Evolutionary conservation across 1,140 invertebrate species (phyloP), one percentile per base, ranked within the genome.

Genomic region (Micrasema longulum): DNA sequence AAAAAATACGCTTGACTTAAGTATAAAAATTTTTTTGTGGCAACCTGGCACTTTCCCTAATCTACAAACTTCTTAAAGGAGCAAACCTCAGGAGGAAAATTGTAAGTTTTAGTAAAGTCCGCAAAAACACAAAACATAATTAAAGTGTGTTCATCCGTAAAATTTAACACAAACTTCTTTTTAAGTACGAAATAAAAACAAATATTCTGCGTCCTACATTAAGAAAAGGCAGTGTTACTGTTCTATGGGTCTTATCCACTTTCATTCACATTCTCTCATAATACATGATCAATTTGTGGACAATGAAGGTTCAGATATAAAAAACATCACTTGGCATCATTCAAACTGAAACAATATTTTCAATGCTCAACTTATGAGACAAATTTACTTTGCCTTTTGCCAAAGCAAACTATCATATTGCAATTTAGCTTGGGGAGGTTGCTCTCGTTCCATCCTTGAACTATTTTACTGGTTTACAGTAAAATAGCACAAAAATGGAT

Each of bases 91-190:
- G 7, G 22, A 23, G 48, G 22, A 53, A 53, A 52, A 22, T 20
- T 12, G 20, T 22, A 22, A 12, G 50, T 53, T 1, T 22, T n/a
- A n/a, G 43, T 35, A 43, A 22, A 20, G 35, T 11, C 22, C 16
- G n/a, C n/a, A n/a, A n/a, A n/a, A n/a, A n/a, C n/a, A n/a, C n/a
- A n/a, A 35, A 66, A 66, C 43, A 66, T 31, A 66, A 66, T 66
- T 66, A 66, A 26, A 26, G 63, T 48, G 41, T 31, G 63, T 14
- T 48, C 43, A 45, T 35, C 47, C 63, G 50, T 66, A 66, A 66
- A 66, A 66, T 48, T 31, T 16, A 48, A 26, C 23, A 23, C 14
- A 50, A 36, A 66, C 16, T 50, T 66, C 23, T 66, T 35, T 16
- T 45, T 18, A 23, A 63, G 20, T 14, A 16, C 6, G 10, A 9